Percentiles rank a stretch among this genome's conserved stretches.
Conservation (phyloP, 2,888 invertebrate genomes). For the Corbicula japonica region DNA sequence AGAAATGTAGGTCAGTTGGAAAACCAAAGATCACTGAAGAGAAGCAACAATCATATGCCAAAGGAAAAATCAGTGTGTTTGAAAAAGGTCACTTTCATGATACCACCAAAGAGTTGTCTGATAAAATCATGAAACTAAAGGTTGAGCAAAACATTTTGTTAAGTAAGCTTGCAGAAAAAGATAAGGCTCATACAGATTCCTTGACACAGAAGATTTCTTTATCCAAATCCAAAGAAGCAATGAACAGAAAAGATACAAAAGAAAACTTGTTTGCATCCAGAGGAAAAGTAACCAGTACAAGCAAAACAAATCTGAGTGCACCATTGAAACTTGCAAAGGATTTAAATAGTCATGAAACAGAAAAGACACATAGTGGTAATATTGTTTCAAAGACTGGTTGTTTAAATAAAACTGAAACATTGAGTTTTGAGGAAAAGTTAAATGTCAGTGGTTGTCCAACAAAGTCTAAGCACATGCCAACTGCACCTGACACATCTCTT, state of each 20-base stretch:
- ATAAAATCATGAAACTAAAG: conserved; percentile 24
- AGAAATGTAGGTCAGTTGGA: neutral
- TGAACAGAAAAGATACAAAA: neutral
- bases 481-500: neutral
- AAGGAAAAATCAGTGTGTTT: neutral
- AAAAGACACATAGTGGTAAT: conserved; percentile 5
- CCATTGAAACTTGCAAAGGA: conserved; percentile 10
- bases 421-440: conserved; percentile 17
- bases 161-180: conserved; percentile 6
- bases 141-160: conserved; percentile 16
- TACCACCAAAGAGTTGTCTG: conserved; percentile 28
- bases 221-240: neutral
- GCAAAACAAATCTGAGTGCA: neutral
- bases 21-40: neutral
- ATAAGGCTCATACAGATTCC: neutral
- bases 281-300: too few relatives aligned
- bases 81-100: conserved; percentile 12
- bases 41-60: neutral
- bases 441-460: neutral
- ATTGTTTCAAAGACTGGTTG: neutral
- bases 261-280: conserved; percentile 7
- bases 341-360: neutral
- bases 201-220: conserved; percentile 8
- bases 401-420: conserved; percentile 13
- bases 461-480: neutral